Percentiles rank a stretch among this genome's conserved stretches.
Conservation (phyloP, 2,113 vertebrate genomes). For the Tonatia bakeri region DNA sequence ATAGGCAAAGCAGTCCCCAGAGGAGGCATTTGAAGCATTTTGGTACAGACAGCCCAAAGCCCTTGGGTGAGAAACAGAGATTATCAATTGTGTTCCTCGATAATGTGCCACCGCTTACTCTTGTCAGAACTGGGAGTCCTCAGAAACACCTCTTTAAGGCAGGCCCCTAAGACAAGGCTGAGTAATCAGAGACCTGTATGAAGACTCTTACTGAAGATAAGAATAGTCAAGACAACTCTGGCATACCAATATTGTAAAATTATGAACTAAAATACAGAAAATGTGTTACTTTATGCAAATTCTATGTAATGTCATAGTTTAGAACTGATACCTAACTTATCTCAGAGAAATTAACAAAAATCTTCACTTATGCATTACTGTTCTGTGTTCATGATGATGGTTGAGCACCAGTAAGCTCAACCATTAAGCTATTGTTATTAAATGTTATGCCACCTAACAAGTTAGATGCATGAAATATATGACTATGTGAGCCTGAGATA, state of each 20-base stretch:
- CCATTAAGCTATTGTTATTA: neutral
- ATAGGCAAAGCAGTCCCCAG: neutral
- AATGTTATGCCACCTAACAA: neutral
- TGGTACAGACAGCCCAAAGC: neutral
- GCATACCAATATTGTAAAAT: neutral
- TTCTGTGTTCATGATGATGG: neutral
- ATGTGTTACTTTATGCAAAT: neutral
- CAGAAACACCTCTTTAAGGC: neutral
- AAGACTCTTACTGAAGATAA: neutral
- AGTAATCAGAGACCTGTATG: neutral
- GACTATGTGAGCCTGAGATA: neutral
- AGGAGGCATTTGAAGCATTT: neutral
- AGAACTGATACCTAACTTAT: neutral
- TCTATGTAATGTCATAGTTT: neutral
- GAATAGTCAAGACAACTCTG: neutral
- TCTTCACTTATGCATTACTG: neutral
- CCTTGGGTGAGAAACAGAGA: neutral
- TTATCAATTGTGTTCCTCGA: neutral
- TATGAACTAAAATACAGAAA: neutral
- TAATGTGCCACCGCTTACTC: neutral
- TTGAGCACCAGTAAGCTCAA: neutral
- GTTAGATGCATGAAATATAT: neutral
- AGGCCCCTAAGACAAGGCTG: neutral
- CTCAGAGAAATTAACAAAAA: neutral
- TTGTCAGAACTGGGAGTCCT: neutral